phyloP scores from a whole-genome alignment of 2,888 invertebrate species.

The Drosophila picticornis region DNA sequence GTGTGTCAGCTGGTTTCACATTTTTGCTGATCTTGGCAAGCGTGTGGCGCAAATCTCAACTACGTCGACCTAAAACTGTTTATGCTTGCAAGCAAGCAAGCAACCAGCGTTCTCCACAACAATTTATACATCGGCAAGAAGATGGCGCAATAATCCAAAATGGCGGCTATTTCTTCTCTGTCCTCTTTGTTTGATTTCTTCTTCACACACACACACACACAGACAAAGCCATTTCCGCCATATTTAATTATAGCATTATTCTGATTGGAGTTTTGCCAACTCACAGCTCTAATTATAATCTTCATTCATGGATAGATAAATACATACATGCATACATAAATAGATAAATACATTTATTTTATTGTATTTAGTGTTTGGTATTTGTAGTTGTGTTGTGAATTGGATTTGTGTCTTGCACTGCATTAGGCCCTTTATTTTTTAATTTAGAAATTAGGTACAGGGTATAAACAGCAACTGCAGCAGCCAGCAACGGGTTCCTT shows the following conservation, averaged over 20 bases:
- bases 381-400: neutral
- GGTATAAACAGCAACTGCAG: slow-evolving; percentile 13
- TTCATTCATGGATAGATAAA: neutral
- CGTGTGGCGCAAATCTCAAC: slow-evolving; percentile 37
- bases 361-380: neutral
- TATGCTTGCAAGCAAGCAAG: slow-evolving; percentile 33
- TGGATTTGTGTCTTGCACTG: neutral
- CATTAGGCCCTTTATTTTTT: neutral
- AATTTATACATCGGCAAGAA: neutral
- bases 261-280: neutral
- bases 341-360: neutral
- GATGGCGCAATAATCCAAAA: neutral
- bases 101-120: neutral
- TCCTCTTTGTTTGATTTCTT: neutral
- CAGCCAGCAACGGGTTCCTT: slow-evolving; percentile 8
- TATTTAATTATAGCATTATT: neutral
- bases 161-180: slow-evolving; percentile 1
- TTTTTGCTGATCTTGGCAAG: slow-evolving; percentile 68
- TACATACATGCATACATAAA: neutral
- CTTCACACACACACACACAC: neutral
- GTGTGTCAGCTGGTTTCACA: slow-evolving; percentile 20
- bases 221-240: neutral
- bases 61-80: slow-evolving; percentile 37
- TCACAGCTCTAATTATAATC: neutral
- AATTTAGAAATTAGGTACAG: neutral